Base-by-base conservation (phyloP, 2,113 vertebrate species). In the Colaptes auratus region DNA sequence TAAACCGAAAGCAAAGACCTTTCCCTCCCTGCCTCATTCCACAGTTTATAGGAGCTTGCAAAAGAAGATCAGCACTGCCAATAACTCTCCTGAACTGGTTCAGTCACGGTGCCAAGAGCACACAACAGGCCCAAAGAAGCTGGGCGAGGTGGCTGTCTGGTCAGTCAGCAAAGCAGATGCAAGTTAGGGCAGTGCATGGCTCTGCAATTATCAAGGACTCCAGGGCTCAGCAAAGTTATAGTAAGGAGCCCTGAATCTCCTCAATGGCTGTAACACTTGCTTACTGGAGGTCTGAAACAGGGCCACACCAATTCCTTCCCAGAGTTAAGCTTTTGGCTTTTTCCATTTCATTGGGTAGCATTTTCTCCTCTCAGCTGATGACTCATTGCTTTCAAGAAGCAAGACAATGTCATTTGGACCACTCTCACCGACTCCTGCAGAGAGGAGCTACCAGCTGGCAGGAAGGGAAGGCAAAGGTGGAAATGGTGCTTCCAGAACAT, bases 131-230 rank as follows among this genome's bases (percentile, higher is more conserved):
- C n/a, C 2, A 1, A 52, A 67, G 48, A 4, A 61, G 30, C 14
- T 3, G 19, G 9, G 33, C 1, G 17, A 28, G n/a, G 35, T 1
- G 2, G 7, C 33, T 25, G 35, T 13, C 15, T 6, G 2, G 55
- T 6, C 1, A 0, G 36, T 1, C 5, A 7, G 63, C 63, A 42
- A 66, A 76, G n/a, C 48, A 30, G 21, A 53, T 5, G 9, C 15
- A 27, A 15, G 19, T 44, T 10, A 18, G 25, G 52, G 50, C 53
- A 76, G 20, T 15, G 42, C 63, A 55, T 0, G 1, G 17, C 69
- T 48, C 55, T 64, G 55, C 30, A 64, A 6, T 35, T 55, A 33
- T 13, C 66, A 42, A 64, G 28, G 56, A 59, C 9, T 42, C 20
- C 23, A 12, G 31, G 35, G n/a, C 35, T 82, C 28, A 30, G 15